These are phyloP conservation scores for Xanthorhoe spadicearia DNA, from an alignment of 2,888 invertebrate genomes.

Conservation along the genomic window DNA sequence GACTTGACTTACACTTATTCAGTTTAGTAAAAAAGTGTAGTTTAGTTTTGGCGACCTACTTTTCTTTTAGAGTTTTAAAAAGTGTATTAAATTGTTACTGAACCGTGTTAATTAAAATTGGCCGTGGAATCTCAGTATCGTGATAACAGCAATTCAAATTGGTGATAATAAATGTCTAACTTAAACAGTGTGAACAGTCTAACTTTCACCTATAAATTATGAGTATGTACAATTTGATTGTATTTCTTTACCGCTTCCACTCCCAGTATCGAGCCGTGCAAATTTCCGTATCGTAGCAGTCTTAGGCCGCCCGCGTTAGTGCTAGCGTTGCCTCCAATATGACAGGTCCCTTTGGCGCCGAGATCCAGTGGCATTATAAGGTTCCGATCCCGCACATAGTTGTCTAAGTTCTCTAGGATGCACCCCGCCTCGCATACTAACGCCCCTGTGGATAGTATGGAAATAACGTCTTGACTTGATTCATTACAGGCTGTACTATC, in stretches of 20 bases:
- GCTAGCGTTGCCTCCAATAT: slow-evolving; percentile 97
- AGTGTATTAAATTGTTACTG: too few species aligned
- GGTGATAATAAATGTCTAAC: too few species aligned
- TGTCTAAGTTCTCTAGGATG: slow-evolving; percentile 93
- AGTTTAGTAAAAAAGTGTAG: neutral
- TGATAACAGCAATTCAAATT: too few species aligned
- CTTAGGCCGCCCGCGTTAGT: slow-evolving; percentile 98
- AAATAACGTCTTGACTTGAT: too few species aligned
- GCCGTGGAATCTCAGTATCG: too few species aligned
- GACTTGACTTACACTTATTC: neutral
- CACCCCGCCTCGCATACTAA: slow-evolving; percentile 97
- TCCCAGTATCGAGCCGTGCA: slow-evolving; percentile 96
- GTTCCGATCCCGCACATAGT: slow-evolving; percentile 88
- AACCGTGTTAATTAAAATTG: too few species aligned
- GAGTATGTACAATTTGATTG: neutral
- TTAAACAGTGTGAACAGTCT: too few species aligned
- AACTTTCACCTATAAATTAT: too few species aligned
- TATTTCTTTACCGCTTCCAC: slow-evolving; percentile 91
- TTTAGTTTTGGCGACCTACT: too few species aligned
- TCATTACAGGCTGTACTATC: too few species aligned
- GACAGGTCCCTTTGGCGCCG: slow-evolving; percentile 98
- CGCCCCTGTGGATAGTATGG: slow-evolving; percentile 82
- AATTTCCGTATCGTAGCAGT: slow-evolving; percentile 96
- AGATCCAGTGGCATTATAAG: slow-evolving; percentile 98
- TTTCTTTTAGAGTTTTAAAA: too few species aligned